Conservation (phyloP, 2,113 vertebrate genomes). For the Tetrao urogallus region DNA sequence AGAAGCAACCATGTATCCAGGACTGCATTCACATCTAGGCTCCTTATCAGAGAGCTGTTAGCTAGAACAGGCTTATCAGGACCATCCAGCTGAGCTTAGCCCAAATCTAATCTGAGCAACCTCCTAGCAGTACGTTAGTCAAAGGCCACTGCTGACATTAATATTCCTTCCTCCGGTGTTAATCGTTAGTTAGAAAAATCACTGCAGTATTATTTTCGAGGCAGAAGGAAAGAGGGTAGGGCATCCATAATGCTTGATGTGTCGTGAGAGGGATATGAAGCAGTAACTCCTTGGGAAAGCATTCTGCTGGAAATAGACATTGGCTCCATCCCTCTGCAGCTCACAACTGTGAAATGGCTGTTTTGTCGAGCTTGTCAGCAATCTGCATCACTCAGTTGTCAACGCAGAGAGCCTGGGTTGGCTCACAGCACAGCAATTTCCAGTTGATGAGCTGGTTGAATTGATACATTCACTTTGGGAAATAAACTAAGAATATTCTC, state of each 20-base stretch:
- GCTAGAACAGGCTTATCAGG: background rate
- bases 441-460: conserved; percentile 4
- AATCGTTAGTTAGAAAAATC: background rate
- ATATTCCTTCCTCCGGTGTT: background rate
- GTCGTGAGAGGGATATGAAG: background rate
- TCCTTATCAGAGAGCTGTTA: background rate
- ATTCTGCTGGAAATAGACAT: background rate
- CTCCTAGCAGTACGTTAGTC: background rate
- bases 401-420: background rate
- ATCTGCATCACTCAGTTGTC: background rate
- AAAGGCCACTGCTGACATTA: background rate
- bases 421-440: background rate
- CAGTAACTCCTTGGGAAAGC: background rate
- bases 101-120: background rate
- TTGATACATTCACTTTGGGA: conserved; percentile 1
- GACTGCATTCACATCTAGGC: background rate
- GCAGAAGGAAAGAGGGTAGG: background rate
- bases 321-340: background rate
- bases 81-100: conserved; percentile 19
- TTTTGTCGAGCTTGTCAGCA: background rate
- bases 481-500: background rate
- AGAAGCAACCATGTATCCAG: background rate
- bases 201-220: background rate
- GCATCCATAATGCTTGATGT: background rate
- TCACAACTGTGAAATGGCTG: conserved; percentile 14